Evolutionary conservation across 2,797 vertebrate species (phyloP), one percentile per base, ranked within the genome.

Genomic region (Argya squamiceps): DNA sequence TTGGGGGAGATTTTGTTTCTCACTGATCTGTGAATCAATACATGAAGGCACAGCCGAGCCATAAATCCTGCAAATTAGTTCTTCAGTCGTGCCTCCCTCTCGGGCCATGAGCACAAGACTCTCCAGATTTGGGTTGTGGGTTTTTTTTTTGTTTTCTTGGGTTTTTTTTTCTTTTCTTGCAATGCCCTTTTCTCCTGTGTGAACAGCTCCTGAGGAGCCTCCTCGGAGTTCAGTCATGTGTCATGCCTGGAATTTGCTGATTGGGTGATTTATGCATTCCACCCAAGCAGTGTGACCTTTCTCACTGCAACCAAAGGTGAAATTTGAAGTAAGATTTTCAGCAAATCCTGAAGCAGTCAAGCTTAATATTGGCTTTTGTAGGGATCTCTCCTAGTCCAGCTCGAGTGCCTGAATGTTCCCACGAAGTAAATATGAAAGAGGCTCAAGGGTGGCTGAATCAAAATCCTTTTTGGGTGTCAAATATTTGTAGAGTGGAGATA

Each of bases 261-360:
- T 93, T 92, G 95, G 85, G 18, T 95, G 94, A 88, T 96, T 95
- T 96, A 93, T 95, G 77, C 56, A 20, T 93, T 92, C 88, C 69
- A 82, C 52, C 43, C 78, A 26, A 91, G 92, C 60, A 87, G 44
- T 3, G 7, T 79, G 93, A 87, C 91, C 95, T 96, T 97, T 94
- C 52, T 63, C 77, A 22, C 53, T 30, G 41, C 83, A 79, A 43
- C 89, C 95, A 94, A 88, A 95, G 93, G 94, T 95, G 91, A 96
- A 96, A 90, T 95, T 92, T 93, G 89, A 96, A 94, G 84, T 69
- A 81, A 93, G 94, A 79, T 96, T 96, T 95, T 79, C 76, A 56
- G 85, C 93, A 95, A 96, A 96, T 96, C 94, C 91, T 82, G 83
- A 59, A 82, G 77, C 85, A 43, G 84, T 92, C 83, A 43, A 84